A percentile compares a stretch with the other conserved stretches of the same genome.
phyloP scores from a whole-genome alignment of 64 coral and sea anemone species.

The Pachyseris speciosa region DNA sequence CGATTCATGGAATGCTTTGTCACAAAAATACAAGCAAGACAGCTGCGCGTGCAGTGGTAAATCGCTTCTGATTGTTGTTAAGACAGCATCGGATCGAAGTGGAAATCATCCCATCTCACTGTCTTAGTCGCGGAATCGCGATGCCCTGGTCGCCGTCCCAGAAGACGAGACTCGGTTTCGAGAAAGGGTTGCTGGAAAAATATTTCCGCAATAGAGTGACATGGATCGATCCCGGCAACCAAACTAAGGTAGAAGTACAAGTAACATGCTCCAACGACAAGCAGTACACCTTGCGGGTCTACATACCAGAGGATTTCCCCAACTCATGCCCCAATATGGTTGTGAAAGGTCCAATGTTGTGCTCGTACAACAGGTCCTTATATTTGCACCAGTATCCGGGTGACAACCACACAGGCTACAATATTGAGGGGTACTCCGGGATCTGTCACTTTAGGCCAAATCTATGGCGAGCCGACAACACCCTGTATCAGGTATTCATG shows the following conservation, averaged over 20 bases:
- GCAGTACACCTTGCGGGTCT: slow-evolving; percentile 21
- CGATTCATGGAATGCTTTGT: no score
- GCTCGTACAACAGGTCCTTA: background rate
- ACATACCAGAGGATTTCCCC: slow-evolving; percentile 27
- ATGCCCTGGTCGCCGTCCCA: slow-evolving; percentile 78
- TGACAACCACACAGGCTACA: slow-evolving; percentile 21
- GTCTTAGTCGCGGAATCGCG: background rate
- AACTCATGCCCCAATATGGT: slow-evolving; percentile 66
- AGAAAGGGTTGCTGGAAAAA: slow-evolving; percentile 59
- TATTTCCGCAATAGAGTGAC: slow-evolving; percentile 74
- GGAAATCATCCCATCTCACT: background rate
- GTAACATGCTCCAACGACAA: slow-evolving; percentile 36
- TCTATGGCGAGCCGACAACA: slow-evolving; percentile 30
- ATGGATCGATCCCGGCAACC: slow-evolving; percentile 68
- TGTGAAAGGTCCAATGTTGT: slow-evolving; percentile 27
- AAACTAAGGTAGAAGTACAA: slow-evolving; percentile 57
- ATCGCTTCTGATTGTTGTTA: no score
- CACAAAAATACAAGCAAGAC: no score
- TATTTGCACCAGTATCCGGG: background rate
- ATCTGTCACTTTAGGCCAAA: slow-evolving; percentile 70
- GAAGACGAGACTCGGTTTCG: slow-evolving; percentile 61
- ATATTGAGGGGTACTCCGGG: slow-evolving; percentile 35
- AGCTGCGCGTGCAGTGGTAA: no score
- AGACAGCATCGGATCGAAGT: no score
- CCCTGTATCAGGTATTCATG: slow-evolving; percentile 80